Evolutionary conservation across 2,888 invertebrate species (phyloP).

Genomic region (Dryococelus australis): DNA sequence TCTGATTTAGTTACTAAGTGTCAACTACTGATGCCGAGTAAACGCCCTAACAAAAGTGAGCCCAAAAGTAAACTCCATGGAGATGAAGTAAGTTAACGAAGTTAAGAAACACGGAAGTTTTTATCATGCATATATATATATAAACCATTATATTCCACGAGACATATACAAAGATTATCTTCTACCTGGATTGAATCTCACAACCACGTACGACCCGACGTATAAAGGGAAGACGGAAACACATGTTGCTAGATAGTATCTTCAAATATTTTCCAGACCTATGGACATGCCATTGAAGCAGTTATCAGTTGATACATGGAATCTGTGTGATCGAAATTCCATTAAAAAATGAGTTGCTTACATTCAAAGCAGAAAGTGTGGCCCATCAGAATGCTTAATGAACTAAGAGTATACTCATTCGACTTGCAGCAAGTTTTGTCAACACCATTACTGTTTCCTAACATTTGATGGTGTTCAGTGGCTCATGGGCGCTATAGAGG

Average conservation of each 20-base stretch:
- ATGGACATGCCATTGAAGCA: not conserved
- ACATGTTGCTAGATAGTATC: not conserved
- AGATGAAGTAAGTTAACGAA: not conserved
- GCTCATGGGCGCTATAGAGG: not conserved
- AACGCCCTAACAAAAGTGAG: not conserved
- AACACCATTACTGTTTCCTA: not conserved
- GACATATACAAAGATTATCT: not conserved
- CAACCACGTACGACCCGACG: not conserved
- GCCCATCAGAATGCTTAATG: not conserved
- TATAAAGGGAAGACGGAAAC: not conserved
- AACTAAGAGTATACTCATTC: not conserved
- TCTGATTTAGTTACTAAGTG: too few relatives aligned
- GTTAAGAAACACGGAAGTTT: not conserved
- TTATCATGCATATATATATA: too few relatives aligned
- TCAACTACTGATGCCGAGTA: too few relatives aligned
- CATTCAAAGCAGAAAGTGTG: not conserved
- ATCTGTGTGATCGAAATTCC: not conserved
- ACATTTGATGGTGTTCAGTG: not conserved
- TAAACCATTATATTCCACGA: not conserved
- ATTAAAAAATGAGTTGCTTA: not conserved
- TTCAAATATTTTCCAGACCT: not conserved
- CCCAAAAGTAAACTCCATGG: not conserved
- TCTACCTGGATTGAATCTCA: not conserved
- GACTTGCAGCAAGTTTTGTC: conserved; percentile 1
- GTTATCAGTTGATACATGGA: not conserved